Conservation (phyloP, 2,797 vertebrate genomes). For the Coendou prehensilis region DNA sequence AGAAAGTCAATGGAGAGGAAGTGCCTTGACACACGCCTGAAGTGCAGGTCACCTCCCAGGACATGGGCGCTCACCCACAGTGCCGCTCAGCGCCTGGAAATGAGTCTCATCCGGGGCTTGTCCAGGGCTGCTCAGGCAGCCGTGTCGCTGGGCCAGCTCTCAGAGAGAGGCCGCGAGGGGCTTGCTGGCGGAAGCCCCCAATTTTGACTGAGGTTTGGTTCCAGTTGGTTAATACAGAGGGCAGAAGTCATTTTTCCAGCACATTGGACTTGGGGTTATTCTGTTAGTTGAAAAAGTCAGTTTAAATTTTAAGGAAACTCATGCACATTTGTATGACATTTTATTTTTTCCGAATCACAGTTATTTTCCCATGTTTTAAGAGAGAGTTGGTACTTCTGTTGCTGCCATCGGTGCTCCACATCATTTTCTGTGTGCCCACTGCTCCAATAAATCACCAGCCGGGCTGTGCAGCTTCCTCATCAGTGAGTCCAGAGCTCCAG, state of each 20-base stretch:
- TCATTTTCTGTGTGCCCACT: rapidly evolving
- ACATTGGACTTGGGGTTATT: rapidly evolving
- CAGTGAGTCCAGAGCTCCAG: rapidly evolving
- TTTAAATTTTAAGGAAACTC: background rate
- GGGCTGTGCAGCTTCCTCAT: rapidly evolving
- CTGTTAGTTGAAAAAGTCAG: background rate
- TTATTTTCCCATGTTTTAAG: background rate
- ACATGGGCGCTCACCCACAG: constrained; percentile 70
- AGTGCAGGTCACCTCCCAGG: constrained; percentile 87
- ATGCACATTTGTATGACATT: rapidly evolving
- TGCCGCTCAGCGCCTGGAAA: constrained; percentile 86
- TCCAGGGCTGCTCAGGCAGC: background rate
- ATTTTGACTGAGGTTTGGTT: background rate
- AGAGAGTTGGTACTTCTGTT: background rate
- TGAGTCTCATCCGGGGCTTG: constrained; percentile 66
- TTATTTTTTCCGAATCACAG: background rate
- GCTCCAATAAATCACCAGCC: rapidly evolving
- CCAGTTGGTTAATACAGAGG: rapidly evolving
- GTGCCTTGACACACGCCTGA: constrained; percentile 73
- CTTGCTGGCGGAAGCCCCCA: background rate
- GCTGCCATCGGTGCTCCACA: rapidly evolving
- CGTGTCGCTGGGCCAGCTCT: background rate
- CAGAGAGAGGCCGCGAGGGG: too few relatives aligned
- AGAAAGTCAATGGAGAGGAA: constrained; percentile 83
- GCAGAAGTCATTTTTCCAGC: rapidly evolving